Percentiles rank a stretch among this genome's conserved stretches.
These are phyloP conservation scores for Erpobdella octoculata DNA, from an alignment of 2,888 invertebrate species.

Conservation along the genomic window DNA sequence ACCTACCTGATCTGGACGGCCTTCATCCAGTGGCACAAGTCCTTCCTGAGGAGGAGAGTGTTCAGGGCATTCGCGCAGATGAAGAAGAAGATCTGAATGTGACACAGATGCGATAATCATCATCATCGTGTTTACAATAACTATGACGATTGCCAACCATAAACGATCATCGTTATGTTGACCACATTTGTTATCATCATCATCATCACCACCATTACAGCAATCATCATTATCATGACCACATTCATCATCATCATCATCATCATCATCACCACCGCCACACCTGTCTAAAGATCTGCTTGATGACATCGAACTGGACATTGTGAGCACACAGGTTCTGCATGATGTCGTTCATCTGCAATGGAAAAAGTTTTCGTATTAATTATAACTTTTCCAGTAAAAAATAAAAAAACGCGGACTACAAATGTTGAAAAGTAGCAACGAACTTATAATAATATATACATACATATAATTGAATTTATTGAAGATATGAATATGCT, in stretches of 20 bases:
- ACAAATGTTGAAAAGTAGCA: background rate
- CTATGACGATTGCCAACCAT: too few relatives aligned
- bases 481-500: too few relatives aligned
- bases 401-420: slow-evolving; percentile 7
- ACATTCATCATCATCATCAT: background rate
- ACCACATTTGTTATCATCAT: background rate
- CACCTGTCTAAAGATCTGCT: slow-evolving; percentile 77
- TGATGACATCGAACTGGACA: slow-evolving; percentile 70
- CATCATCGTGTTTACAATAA: too few relatives aligned
- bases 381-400: background rate
- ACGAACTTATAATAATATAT: background rate
- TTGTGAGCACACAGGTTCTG: slow-evolving; percentile 56
- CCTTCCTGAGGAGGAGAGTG: slow-evolving; percentile 83
- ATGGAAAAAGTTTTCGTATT: background rate
- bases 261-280: background rate
- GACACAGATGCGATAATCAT: too few relatives aligned
- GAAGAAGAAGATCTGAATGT: slow-evolving; percentile 72
- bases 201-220: background rate
- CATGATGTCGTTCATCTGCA: slow-evolving; percentile 49
- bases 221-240: background rate
- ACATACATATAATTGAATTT: too few relatives aligned
- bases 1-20: slow-evolving; percentile 78
- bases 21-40: slow-evolving; percentile 94
- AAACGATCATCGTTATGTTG: too few relatives aligned
- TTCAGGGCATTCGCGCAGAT: slow-evolving; percentile 88